Evolutionary conservation across 2,113 vertebrate genomes (phyloP), one percentile per base, ranked within the genome.

Genomic region (Sinocyclocheilus rhinocerous): DNA sequence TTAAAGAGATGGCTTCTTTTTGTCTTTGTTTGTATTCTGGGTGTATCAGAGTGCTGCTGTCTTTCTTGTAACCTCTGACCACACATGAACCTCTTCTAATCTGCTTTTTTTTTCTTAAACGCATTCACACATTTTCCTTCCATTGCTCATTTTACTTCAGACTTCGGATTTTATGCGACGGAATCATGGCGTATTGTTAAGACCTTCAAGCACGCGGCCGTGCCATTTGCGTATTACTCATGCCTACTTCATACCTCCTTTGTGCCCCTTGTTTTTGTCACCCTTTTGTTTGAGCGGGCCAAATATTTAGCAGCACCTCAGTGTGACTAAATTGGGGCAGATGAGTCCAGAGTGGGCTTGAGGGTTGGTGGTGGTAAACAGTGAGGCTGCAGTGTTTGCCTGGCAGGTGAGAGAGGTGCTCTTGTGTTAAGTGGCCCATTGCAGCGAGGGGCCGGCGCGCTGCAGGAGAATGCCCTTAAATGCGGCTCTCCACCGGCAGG

Each of bases 371-470:
- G 70, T 76, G 16, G 86, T 83, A 89, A 87, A 89, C 86, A 89
- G 61, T 55, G 73, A 85, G 83, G 77, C 85, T 13, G 63, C 67
- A 65, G 73, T 96, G 96, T 97, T 96, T 97, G 95, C 96, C 96
- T 96, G 96, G 96, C 95, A 96, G 95, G 96, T 95, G 96, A 95
- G 96, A 45, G 11, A 95, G 95, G 93, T 95, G 94, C 94, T 96
- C 96, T 97, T 97, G 95, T 96, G 96, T 95, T 95, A 95, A 97
- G 96, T 96, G 96, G 95, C 93, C 95, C 95, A 96, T 96, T 95
- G 95, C 93, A 91, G 95, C 93, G 93, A 96, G 95, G 95, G 95
- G 87, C 85, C 95, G 92, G 94, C 93, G 94, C 93, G 94, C 95
- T 93, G 94, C 92, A 93, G 93, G 94, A 96, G 95, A 96, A 96